Evolutionary conservation across 2,888 invertebrate species (phyloP).

Genomic region (Cybosia mesomella): DNA sequence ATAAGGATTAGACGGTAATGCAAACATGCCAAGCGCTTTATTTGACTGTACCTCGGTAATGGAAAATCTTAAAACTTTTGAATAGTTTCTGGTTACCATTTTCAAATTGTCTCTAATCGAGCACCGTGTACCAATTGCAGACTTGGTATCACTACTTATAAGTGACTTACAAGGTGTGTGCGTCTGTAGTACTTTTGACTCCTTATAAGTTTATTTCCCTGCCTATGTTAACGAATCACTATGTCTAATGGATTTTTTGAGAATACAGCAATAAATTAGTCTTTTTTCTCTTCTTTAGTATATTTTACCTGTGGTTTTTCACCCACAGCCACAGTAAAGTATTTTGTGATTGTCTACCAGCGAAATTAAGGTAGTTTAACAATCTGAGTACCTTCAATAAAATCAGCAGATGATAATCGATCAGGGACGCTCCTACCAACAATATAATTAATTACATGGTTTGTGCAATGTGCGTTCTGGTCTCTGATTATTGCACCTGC

Average conservation of each 20-base stretch:
- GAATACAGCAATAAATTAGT: not conserved
- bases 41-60: not conserved
- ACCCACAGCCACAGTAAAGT: not conserved
- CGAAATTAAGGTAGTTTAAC: slow-evolving; percentile 24
- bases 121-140: no score
- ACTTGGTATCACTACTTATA: not conserved
- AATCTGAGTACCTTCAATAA: slow-evolving; percentile 33
- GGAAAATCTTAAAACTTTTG: no score
- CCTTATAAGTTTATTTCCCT: not conserved
- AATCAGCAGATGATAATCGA: slow-evolving; percentile 53
- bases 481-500: slow-evolving; percentile 56
- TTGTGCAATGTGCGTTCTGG: slow-evolving; percentile 61
- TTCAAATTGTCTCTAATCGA: no score
- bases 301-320: no score
- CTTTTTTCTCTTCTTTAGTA: not conserved
- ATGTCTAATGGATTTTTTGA: not conserved
- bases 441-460: slow-evolving; percentile 49
- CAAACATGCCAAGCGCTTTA: not conserved
- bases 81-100: no score
- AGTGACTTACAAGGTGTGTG: not conserved
- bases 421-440: slow-evolving; percentile 59
- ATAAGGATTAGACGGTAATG: not conserved
- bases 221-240: not conserved
- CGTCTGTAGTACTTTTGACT: not conserved
- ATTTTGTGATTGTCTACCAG: not conserved